Evolutionary conservation across 2,888 invertebrate species (phyloP).

Genomic region (Taenaris catops): DNA sequence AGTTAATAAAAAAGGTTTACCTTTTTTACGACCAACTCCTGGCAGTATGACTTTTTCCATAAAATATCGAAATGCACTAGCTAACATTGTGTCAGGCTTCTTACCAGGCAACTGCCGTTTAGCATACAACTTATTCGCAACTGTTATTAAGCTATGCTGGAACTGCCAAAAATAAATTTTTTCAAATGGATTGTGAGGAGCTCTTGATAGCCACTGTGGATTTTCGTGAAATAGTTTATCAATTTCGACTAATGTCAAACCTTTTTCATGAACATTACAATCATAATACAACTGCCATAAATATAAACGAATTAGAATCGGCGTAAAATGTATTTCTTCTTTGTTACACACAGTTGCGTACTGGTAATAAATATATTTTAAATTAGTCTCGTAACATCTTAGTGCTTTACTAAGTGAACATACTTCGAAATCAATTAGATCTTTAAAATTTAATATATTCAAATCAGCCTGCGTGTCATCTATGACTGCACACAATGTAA

Average conservation of each 20-base stretch:
- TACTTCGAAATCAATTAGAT: constrained; percentile 59
- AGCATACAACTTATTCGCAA: constrained; percentile 67
- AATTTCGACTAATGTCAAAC: constrained; percentile 69
- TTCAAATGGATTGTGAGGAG: constrained; percentile 78
- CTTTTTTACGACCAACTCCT: constrained; percentile 51
- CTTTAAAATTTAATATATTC: constrained; percentile 29
- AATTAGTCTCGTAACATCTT: constrained; percentile 58
- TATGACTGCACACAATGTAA: constrained; percentile 16
- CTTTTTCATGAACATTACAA: constrained; percentile 67
- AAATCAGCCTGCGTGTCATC: constrained; percentile 16
- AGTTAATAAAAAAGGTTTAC: constrained; percentile 33
- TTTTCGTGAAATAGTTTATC: constrained; percentile 70
- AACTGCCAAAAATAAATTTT: constrained; percentile 82
- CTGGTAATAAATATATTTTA: constrained; percentile 70
- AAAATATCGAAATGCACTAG: constrained; percentile 72
- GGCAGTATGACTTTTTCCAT: constrained; percentile 69
- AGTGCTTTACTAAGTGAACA: constrained; percentile 62
- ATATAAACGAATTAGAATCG: constrained; percentile 71
- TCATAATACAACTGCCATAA: constrained; percentile 82
- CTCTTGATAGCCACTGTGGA: constrained; percentile 60
- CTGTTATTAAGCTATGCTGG: constrained; percentile 72
- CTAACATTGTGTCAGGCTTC: constrained; percentile 66
- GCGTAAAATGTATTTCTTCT: constrained; percentile 49
- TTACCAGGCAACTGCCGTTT: constrained; percentile 45
- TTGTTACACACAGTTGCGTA: constrained; percentile 71